A percentile compares a stretch with the other conserved stretches of the same genome.
phyloP scores from a whole-genome alignment of 2,888 invertebrate genomes.

The Eristalis intricaria region DNA sequence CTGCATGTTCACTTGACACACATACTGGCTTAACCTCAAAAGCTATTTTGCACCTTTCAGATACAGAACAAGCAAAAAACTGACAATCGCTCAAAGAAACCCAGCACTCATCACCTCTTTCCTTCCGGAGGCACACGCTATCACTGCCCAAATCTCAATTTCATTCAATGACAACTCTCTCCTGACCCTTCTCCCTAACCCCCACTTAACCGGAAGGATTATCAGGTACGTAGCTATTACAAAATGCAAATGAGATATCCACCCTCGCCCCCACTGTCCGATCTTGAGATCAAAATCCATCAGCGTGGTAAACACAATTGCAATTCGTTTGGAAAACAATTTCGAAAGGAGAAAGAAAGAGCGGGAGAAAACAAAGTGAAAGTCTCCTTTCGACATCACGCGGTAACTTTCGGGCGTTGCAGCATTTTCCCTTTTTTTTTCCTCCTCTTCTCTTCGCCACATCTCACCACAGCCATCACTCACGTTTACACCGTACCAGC shows the following conservation, averaged over 20 bases:
- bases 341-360: constrained; percentile 64
- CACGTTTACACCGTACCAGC: constrained; percentile 41
- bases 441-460: constrained; percentile 1
- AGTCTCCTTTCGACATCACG: constrained; percentile 56
- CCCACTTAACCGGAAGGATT: background rate
- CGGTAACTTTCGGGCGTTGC: constrained; percentile 64
- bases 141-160: too few relatives aligned
- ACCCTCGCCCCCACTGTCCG: background rate
- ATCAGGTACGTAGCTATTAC: background rate
- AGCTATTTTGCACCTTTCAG: too few relatives aligned
- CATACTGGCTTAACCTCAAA: too few relatives aligned
- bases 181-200: background rate
- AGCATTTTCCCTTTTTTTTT: constrained; percentile 52
- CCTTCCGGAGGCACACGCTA: too few relatives aligned
- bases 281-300: constrained; percentile 14
- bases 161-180: background rate
- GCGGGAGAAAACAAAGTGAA: constrained; percentile 70
- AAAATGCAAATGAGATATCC: background rate
- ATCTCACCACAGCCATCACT: constrained; percentile 39
- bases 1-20: too few relatives aligned
- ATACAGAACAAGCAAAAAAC: too few relatives aligned
- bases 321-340: constrained; percentile 36
- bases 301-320: constrained; percentile 22
- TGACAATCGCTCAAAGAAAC: too few relatives aligned
- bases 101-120: too few relatives aligned